Evolutionary conservation across 1,140 invertebrate species (phyloP), one percentile per base, ranked within the genome.

Genomic region (Parasteatoda tepidariorum): DNA sequence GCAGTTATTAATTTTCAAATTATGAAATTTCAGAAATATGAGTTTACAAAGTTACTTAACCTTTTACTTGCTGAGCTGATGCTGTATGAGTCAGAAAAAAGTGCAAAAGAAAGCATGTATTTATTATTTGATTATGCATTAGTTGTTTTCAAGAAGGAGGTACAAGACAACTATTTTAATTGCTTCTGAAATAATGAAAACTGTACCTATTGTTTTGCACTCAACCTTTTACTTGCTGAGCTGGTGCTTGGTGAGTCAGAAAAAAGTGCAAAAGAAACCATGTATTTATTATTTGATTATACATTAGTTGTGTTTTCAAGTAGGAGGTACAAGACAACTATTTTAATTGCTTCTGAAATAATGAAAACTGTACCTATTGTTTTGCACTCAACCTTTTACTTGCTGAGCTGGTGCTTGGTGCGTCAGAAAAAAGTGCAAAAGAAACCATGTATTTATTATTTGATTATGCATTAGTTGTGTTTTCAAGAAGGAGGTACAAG

Each of bases 371-470:
- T 11, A 61, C 15, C 24, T 24, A n/a, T 24, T 61, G 4, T 31
- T 48, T 7, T 55, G 62, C 62, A 79, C 41, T 57, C 73, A 79
- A 79, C 75, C 62, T 68, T 68, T 79, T 79, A 68, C 41, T 38
- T 61, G n/a, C 33, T 33, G 1, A 28, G 26, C 15, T 59, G 11
- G 28, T 79, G 7, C n/a, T 28, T 18, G 15, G 18, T 55, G 62
- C 11, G 64, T 68, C 76, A 79, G 76, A 79, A 68, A 68, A 30
- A 11, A 67, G 26, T 79, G 75, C 62, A 34, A 79, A 22, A 79
- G n/a, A 41, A 79, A 38, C 18, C 9, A 13, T 34, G 31, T 3
- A 26, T 41, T 28, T 74, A 33, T 28, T 28, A 2, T 9, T 62
- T 38, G 0, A 24, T 55, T 24, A 30, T 55, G 33, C 5, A 24